These are phyloP conservation scores for Oopsacas minuta DNA, from an alignment of 37 sponge, comb jelly and placozoan species.

Conservation along the genomic window DNA sequence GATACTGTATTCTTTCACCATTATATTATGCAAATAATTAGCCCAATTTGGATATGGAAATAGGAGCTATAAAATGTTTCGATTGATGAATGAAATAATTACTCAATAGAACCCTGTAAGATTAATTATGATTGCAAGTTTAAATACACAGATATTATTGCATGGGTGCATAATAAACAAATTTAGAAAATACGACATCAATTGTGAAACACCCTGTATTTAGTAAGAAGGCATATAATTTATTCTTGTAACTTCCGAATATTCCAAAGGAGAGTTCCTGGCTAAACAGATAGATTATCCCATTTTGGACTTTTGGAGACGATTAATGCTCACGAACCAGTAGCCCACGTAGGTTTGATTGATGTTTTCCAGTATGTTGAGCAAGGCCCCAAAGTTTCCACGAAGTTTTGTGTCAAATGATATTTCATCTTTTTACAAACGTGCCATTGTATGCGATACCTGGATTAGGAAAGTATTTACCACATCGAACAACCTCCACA, in stretches of 20 bases:
- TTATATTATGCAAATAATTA: too few species aligned
- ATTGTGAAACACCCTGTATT: too few species aligned
- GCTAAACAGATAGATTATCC: not conserved
- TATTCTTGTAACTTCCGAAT: not conserved
- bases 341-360: not conserved
- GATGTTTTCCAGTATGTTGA: not conserved
- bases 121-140: too few species aligned
- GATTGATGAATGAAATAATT: too few species aligned
- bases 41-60: too few species aligned
- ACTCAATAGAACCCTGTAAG: too few species aligned
- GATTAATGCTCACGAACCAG: not conserved
- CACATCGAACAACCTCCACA: not conserved
- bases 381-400: too few species aligned
- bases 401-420: not conserved
- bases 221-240: not conserved
- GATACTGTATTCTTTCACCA: too few species aligned
- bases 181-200: too few species aligned
- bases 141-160: too few species aligned
- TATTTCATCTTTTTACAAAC: not conserved
- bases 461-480: not conserved
- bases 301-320: not conserved
- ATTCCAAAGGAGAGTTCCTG: not conserved
- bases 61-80: too few species aligned
- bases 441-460: not conserved
- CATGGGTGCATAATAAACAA: too few species aligned